Evolutionary conservation across 2,888 invertebrate species (phyloP).

Genomic region (Tubulanus polymorphus): DNA sequence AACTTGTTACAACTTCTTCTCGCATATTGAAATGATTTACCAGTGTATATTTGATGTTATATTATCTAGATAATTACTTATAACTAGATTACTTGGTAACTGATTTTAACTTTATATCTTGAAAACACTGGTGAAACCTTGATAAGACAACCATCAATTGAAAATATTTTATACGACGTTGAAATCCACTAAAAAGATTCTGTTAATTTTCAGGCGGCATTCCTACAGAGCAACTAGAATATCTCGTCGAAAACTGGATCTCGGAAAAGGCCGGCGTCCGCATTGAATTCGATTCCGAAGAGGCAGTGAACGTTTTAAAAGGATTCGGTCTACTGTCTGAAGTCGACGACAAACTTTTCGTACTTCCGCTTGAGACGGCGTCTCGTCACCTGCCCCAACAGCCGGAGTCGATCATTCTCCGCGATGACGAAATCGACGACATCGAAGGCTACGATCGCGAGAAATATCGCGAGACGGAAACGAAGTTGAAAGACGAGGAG

Average conservation of each 20-base stretch:
- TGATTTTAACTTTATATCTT: too few species aligned
- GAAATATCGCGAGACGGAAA: slow-evolving; percentile 35
- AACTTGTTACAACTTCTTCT: not conserved
- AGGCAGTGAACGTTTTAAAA: slow-evolving; percentile 33
- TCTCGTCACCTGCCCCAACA: slow-evolving; percentile 37
- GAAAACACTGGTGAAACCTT: too few species aligned
- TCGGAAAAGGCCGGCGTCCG: slow-evolving; percentile 29
- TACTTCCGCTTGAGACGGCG: slow-evolving; percentile 41
- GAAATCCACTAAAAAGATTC: too few species aligned
- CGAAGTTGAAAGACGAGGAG: slow-evolving; percentile 38
- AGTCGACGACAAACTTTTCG: slow-evolving; percentile 32
- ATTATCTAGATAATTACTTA: too few species aligned
- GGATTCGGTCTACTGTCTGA: slow-evolving; percentile 37
- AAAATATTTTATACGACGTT: too few species aligned
- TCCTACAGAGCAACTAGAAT: slow-evolving; percentile 29
- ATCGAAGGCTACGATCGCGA: slow-evolving; percentile 47
- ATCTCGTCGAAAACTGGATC: slow-evolving; percentile 38
- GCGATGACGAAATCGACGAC: slow-evolving; percentile 35
- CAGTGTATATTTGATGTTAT: too few species aligned
- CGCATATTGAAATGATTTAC: too few species aligned
- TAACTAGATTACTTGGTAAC: too few species aligned
- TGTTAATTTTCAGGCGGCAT: slow-evolving; percentile 42
- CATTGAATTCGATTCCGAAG: slow-evolving; percentile 36
- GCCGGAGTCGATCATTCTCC: slow-evolving; percentile 32
- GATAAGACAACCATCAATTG: too few species aligned